Evolutionary conservation across 2,113 vertebrate genomes (phyloP), one percentile per base, ranked within the genome.

Genomic region (Lepisosteus osseus): DNA sequence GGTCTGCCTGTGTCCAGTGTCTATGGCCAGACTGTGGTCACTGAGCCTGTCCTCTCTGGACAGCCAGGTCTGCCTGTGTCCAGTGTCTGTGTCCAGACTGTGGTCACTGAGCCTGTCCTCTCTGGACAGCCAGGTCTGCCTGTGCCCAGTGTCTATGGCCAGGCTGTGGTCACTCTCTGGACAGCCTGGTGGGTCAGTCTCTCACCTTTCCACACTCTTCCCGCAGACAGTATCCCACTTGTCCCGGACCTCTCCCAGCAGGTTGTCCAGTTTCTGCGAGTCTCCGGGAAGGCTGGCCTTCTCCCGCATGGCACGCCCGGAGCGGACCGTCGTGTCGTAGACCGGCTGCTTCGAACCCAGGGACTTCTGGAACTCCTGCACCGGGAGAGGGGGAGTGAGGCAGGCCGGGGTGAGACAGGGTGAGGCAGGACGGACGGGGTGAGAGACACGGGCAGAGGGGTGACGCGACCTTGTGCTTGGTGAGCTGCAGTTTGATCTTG

Each of bases 201-300:
- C 62, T 90, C 44, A 97, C 97, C 97, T 96, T 76, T 99, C 97
- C 61, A 99, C 97, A 0, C 97, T 99, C 84, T 99, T 99, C 42
- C 97, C 97, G 2, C 97, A 99, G 74, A 98, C 97, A 0, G 97
- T 99, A 89, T 99, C 97, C 97, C 97, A 99, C 77, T 96, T 99
- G 86, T 99, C 97, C 15, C 97, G 90, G 71, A 99, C 93, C 82
- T 99, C 97, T 73, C 96, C 96, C 74, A 99, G 84, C 55, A 98
- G 85, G 65, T 98, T 90, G 78, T 99, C 97, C 79, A 99, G 88
- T 69, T 93, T 97, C 75, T 98, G 96, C 8, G 89, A 88, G 87
- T 99, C 97, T 54, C 92, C 92, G 4, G 93, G 70, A 61, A 97
- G 93, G 80, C 93, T 86, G 42, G 97, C 93, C 77, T 98, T 99